Conservation (phyloP, 2,888 invertebrate genomes). For the Amphipoea oculea region DNA sequence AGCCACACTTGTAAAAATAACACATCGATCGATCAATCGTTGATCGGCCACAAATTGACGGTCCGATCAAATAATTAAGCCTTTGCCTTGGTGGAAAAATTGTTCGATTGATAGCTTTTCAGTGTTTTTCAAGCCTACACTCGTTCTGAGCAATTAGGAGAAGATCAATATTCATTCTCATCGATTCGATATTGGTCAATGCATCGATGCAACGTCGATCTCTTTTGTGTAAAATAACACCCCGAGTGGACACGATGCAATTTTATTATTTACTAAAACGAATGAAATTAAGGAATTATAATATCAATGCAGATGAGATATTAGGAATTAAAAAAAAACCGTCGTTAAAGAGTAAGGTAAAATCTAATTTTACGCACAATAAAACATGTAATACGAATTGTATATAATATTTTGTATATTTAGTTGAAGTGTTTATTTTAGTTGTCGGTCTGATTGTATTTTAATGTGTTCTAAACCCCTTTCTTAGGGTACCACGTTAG, state of each 20-base stretch:
- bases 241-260: conserved; percentile 8
- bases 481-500: conserved; percentile 7
- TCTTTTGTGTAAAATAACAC: conserved; percentile 9
- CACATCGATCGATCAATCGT: background rate
- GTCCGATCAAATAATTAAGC: background rate
- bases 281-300: conserved; percentile 56
- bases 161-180: background rate
- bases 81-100: conserved; percentile 1
- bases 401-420: conserved; percentile 59
- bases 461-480: conserved; percentile 17
- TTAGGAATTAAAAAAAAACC: conserved; percentile 16
- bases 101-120: conserved; percentile 8
- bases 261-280: conserved; percentile 35
- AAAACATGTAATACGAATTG: conserved; percentile 47
- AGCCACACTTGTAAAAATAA: background rate
- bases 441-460: conserved; percentile 40
- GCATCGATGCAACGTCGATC: background rate
- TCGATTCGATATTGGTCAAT: background rate
- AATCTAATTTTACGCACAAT: conserved; percentile 58
- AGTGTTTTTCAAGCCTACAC: background rate
- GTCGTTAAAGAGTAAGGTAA: conserved; percentile 21
- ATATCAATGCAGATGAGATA: conserved; percentile 56
- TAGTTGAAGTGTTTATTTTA: conserved; percentile 44
- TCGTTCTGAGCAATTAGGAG: background rate
- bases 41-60: background rate